These are phyloP conservation scores for Yponomeuta evonymella DNA, from an alignment of 2,888 invertebrate genomes.

Conservation along the genomic window DNA sequence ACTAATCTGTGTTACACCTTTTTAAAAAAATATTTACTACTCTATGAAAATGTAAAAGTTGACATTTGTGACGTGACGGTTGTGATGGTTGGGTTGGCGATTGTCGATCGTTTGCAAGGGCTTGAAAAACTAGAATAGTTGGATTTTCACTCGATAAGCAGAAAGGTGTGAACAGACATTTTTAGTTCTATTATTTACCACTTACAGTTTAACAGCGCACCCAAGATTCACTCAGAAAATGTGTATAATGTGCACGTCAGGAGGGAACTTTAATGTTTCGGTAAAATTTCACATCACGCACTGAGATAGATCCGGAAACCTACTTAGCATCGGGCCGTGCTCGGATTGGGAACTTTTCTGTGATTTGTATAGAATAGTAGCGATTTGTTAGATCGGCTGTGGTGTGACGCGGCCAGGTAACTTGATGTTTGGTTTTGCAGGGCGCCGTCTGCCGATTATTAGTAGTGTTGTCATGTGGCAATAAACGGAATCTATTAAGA, in stretches of 20 bases:
- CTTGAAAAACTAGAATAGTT: conserved; percentile 1
- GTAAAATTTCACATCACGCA: conserved; percentile 9
- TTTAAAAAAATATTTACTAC: background rate
- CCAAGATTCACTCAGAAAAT: background rate
- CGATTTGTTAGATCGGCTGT: background rate
- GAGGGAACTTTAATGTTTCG: background rate
- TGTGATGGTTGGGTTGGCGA: conserved; percentile 12
- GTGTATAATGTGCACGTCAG: background rate
- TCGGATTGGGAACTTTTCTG: background rate
- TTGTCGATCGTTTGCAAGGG: background rate
- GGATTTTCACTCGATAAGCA: background rate
- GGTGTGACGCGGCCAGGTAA: background rate
- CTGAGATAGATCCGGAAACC: conserved; percentile 14
- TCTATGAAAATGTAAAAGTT: background rate
- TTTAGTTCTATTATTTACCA: background rate
- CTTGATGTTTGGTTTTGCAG: conserved; percentile 32
- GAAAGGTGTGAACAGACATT: conserved; percentile 3
- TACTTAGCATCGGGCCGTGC: conserved; percentile 4
- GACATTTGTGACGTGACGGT: conserved; percentile 13
- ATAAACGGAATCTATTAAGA: conserved; percentile 58
- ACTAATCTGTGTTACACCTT: background rate
- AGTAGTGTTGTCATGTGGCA: conserved; percentile 55
- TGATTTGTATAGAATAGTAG: background rate
- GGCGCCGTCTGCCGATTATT: background rate
- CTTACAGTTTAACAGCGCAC: background rate